Percentiles rank a stretch among this genome's conserved stretches.
Conservation (phyloP, 2,888 invertebrate species). For the Agrotis clavis region DNA sequence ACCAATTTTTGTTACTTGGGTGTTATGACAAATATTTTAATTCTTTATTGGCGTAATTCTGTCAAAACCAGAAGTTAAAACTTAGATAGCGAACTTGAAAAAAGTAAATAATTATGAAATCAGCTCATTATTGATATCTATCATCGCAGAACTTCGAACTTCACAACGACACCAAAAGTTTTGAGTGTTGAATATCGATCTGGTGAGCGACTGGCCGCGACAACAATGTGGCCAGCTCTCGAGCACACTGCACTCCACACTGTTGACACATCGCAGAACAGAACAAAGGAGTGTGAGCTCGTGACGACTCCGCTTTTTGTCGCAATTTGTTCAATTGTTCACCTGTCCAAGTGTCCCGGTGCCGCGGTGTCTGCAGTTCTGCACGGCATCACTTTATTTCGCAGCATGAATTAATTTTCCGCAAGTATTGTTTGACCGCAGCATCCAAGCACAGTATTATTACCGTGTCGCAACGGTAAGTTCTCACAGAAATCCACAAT, state of each 20-base stretch:
- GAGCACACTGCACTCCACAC: not conserved
- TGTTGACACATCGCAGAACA: constrained; percentile 25
- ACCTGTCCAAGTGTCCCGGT: constrained; percentile 65
- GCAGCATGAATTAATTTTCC: constrained; percentile 67
- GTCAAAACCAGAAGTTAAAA: not conserved
- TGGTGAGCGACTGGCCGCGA: not conserved
- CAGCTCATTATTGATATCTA: not conserved
- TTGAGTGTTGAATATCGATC: not conserved
- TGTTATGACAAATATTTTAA: too few species aligned
- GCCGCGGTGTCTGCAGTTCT: not conserved
- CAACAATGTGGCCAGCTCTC: constrained; percentile 1
- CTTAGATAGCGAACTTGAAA: not conserved
- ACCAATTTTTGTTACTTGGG: too few species aligned
- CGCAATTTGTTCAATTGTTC: constrained; percentile 77
- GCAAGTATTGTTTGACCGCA: constrained; percentile 64
- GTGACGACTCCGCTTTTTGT: constrained; percentile 75
- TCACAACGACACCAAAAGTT: not conserved
- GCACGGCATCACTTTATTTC: constrained; percentile 71
- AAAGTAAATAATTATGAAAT: not conserved
- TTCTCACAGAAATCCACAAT: constrained; percentile 83
- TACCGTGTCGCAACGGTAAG: constrained; percentile 58
- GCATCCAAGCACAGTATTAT: constrained; percentile 7
- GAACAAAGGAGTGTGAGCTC: constrained; percentile 47
- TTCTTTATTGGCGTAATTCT: too few species aligned
- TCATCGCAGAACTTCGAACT: not conserved